Evolutionary conservation across 2,113 vertebrate genomes (phyloP).

Genomic region (Neogale vison): DNA sequence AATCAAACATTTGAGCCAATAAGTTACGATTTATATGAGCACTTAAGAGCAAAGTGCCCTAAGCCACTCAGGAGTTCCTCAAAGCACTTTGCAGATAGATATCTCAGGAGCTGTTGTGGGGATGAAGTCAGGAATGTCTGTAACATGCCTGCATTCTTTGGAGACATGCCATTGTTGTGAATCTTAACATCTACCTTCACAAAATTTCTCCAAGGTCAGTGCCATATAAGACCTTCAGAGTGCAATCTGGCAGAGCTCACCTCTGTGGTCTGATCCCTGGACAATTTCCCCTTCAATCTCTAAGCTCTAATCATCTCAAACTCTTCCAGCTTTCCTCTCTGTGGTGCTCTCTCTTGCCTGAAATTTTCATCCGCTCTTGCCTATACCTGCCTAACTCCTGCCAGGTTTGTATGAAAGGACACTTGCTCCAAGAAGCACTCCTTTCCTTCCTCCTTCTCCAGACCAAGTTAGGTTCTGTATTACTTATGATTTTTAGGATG

Average conservation of each 20-base stretch:
- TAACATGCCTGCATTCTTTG: background rate
- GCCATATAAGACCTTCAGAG: background rate
- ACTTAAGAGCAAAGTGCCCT: slow-evolving; percentile 38
- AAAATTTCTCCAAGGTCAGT: background rate
- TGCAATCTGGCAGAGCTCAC: background rate
- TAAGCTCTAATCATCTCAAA: background rate
- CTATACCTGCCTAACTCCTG: background rate
- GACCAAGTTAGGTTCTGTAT: background rate
- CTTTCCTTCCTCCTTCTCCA: background rate
- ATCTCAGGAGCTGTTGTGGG: background rate
- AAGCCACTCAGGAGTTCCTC: background rate
- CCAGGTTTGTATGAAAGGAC: background rate
- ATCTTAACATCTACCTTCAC: background rate
- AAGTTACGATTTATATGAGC: slow-evolving; percentile 23
- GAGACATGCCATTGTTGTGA: background rate
- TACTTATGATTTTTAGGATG: background rate
- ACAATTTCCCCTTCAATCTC: background rate
- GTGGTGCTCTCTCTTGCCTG: background rate
- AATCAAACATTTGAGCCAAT: slow-evolving; percentile 58
- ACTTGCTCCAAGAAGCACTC: background rate
- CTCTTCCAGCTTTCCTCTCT: background rate
- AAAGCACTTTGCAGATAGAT: slow-evolving; percentile 37
- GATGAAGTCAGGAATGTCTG: background rate
- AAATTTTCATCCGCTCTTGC: background rate
- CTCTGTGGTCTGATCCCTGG: background rate